Evolutionary conservation across 2,888 invertebrate genomes (phyloP).

Genomic region (Hydraecia micacea): DNA sequence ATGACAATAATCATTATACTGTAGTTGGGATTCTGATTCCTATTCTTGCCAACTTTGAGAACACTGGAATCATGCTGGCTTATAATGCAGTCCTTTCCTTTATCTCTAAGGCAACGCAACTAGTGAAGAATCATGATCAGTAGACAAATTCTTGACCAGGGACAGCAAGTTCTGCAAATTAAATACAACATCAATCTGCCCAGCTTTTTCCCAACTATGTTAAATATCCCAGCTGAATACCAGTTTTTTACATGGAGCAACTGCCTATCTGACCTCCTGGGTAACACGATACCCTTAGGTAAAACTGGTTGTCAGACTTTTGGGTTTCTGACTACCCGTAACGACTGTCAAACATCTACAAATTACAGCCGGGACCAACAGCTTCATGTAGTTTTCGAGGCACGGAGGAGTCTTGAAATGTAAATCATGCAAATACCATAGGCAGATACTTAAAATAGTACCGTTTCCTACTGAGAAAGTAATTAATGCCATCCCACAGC

Average conservation of each 20-base stretch:
- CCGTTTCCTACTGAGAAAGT: conserved; percentile 2
- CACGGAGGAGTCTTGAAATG: no score
- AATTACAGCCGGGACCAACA: not conserved
- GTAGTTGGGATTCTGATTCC: not conserved
- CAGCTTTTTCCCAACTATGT: not conserved
- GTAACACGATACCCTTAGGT: not conserved
- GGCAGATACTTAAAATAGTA: conserved; percentile 1
- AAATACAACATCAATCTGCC: not conserved
- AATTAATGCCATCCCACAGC: conserved; percentile 23
- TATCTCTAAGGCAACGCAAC: not conserved
- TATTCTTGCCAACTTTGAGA: no score
- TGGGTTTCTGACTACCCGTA: not conserved
- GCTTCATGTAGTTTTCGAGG: not conserved
- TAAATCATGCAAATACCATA: not conserved
- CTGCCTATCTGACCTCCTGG: no score
- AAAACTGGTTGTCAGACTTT: not conserved
- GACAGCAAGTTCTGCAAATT: not conserved
- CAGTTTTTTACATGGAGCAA: not conserved
- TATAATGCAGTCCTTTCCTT: not conserved
- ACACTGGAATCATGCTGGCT: not conserved
- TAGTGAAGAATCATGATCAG: not conserved
- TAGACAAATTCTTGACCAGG: not conserved
- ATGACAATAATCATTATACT: not conserved
- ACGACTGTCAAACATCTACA: not conserved
- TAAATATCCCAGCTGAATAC: not conserved